A percentile compares a stretch with the other conserved stretches of the same genome.
Conservation (phyloP, 2,797 vertebrate species). For the Hippopotamyrus pictus region DNA sequence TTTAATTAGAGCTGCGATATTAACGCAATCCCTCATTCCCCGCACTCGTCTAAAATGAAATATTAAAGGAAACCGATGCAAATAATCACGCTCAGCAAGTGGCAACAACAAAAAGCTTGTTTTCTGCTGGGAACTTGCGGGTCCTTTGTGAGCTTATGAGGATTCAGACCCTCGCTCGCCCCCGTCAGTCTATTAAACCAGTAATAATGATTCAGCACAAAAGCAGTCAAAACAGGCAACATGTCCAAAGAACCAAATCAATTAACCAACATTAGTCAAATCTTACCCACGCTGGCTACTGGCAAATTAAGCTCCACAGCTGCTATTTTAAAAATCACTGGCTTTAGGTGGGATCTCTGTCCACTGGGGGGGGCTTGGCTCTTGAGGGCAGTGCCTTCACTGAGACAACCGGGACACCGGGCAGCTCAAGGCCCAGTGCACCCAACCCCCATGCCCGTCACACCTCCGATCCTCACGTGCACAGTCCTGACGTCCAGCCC, state of each 20-base stretch:
- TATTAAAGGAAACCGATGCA: conserved; percentile 65
- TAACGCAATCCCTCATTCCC: conserved; percentile 79
- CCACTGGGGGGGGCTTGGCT: neutral
- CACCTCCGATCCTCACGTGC: neutral
- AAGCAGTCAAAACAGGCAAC: conserved; percentile 6
- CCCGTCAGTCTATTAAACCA: neutral
- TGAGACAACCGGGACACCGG: neutral
- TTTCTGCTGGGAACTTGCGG: conserved; percentile 35
- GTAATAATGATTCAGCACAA: neutral
- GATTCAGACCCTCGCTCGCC: neutral
- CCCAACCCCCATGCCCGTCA: neutral
- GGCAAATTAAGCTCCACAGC: neutral
- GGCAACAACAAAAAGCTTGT: conserved; percentile 47
- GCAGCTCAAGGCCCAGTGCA: neutral
- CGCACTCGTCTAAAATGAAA: conserved; percentile 68
- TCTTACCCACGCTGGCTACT: neutral
- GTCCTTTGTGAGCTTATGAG: conserved; percentile 10
- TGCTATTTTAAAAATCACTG: neutral
- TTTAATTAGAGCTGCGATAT: conserved; percentile 91
- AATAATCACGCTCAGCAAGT: conserved; percentile 55
- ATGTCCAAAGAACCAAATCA: neutral
- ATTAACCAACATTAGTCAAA: neutral
- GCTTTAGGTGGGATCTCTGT: neutral
- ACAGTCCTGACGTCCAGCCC: neutral
- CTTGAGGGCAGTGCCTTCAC: neutral